phyloP scores from a whole-genome alignment of 2,113 vertebrate species.

The Varanus komodoensis region DNA sequence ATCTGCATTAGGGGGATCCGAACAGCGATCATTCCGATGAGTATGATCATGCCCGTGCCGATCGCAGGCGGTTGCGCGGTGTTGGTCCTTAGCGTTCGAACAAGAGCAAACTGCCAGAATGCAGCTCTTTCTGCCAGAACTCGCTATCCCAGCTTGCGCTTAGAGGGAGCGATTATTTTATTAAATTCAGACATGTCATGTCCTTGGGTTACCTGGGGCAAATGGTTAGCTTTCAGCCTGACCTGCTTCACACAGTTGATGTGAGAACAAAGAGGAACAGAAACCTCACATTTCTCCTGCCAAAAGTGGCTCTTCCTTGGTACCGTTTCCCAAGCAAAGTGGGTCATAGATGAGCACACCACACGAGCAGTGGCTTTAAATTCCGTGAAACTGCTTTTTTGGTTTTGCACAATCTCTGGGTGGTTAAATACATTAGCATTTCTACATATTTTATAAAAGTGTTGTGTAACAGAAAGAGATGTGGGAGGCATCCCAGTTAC shows the following conservation, averaged over 20 bases:
- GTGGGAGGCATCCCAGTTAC: not conserved
- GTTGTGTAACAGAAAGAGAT: conserved; percentile 35
- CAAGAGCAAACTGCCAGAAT: not conserved
- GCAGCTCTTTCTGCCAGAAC: not conserved
- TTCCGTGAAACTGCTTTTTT: not conserved
- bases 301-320: not conserved
- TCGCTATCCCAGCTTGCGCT: not conserved
- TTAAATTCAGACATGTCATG: not conserved
- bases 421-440: conserved; percentile 35
- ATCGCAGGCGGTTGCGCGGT: not conserved
- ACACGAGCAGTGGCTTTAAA: not conserved
- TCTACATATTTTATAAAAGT: conserved; percentile 33
- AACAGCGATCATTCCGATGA: not conserved
- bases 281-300: not conserved
- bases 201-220: not conserved
- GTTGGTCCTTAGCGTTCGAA: not conserved
- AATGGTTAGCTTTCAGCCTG: not conserved
- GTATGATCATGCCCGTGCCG: not conserved
- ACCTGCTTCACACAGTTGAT: not conserved
- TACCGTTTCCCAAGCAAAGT: not conserved
- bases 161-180: not conserved
- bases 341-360: not conserved
- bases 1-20: not conserved
- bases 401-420: not conserved
- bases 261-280: not conserved